phyloP scores from a whole-genome alignment of 2,113 vertebrate species.

The Xenus cinereus region DNA sequence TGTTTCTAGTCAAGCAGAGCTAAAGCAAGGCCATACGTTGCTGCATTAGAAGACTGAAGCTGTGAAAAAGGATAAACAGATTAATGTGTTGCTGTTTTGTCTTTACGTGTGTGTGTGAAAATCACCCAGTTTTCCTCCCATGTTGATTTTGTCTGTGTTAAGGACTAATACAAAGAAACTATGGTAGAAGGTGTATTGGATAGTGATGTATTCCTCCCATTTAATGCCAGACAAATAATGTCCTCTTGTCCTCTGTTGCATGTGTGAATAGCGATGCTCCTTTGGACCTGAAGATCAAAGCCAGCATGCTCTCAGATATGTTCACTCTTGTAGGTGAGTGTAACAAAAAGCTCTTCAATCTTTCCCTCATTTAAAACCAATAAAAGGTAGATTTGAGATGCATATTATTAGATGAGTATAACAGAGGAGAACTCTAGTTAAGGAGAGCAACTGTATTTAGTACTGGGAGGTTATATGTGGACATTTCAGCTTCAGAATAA shows the following conservation, averaged over 20 bases:
- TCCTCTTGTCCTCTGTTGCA: slow-evolving; percentile 14
- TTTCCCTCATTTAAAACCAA: neutral
- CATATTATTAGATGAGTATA: neutral
- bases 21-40: neutral
- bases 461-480: neutral
- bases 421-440: neutral
- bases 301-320: slow-evolving; percentile 99
- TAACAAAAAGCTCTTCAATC: neutral
- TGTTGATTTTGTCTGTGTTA: neutral
- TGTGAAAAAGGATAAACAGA: neutral
- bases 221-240: slow-evolving; percentile 7
- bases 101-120: neutral
- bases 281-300: slow-evolving; percentile 98
- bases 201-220: neutral
- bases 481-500: neutral
- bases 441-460: neutral
- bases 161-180: neutral
- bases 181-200: neutral
- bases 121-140: neutral
- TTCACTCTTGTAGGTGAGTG: slow-evolving; percentile 97
- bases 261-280: slow-evolving; percentile 86
- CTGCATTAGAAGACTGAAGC: neutral
- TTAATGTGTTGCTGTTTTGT: neutral
- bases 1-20: neutral
- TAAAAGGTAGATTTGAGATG: neutral